Evolutionary conservation across 2,113 vertebrate species (phyloP).

Genomic region (Anser cygnoides): DNA sequence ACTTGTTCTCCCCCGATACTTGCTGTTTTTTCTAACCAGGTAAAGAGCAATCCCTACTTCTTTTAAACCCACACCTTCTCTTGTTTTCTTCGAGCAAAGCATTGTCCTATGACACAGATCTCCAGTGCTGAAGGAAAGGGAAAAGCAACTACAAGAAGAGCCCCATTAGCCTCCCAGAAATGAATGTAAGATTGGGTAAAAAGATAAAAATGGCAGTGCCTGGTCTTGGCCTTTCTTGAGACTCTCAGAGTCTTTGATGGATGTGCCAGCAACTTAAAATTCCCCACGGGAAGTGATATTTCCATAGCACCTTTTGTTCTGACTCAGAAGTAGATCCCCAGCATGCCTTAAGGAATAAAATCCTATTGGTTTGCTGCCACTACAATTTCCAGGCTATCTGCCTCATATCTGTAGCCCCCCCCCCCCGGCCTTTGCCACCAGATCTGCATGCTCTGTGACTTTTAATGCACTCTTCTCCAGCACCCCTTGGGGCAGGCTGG

Average conservation of each 20-base stretch:
- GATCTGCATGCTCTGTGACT: neutral
- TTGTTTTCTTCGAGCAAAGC: neutral
- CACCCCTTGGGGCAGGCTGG: neutral
- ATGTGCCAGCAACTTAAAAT: neutral
- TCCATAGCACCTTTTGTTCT: neutral
- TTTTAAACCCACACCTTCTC: neutral
- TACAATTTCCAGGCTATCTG: neutral
- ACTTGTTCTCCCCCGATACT: neutral
- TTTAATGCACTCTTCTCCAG: neutral
- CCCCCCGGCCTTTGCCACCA: neutral
- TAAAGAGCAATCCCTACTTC: neutral
- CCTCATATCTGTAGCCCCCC: neutral
- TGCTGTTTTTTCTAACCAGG: neutral
- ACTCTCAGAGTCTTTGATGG: neutral
- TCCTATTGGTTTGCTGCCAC: too few species aligned
- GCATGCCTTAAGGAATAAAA: neutral
- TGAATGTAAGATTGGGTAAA: neutral
- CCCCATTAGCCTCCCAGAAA: neutral
- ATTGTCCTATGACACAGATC: neutral
- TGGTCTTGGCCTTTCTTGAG: neutral
- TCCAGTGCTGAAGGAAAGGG: neutral
- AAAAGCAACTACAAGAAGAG: neutral
- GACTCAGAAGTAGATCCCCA: neutral
- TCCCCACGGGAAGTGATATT: too few species aligned
- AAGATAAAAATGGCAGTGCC: neutral